phyloP scores from a whole-genome alignment of 2,797 vertebrate species.

The Megalops cyprinoides region DNA sequence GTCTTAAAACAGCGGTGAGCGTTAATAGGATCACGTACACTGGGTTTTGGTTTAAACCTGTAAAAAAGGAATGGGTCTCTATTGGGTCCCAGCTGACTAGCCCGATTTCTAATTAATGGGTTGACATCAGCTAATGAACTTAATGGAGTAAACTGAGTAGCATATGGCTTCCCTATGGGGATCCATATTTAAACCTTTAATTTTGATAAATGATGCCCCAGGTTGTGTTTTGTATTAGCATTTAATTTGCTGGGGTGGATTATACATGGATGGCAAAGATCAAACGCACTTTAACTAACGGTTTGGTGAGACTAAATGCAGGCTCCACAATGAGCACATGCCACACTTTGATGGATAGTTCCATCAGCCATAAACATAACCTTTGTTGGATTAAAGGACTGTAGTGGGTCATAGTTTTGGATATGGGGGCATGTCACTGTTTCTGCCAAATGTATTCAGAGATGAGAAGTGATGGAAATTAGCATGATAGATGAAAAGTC shows the following conservation, averaged over 20 bases:
- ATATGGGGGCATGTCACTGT: neutral
- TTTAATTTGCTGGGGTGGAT: constrained; percentile 61
- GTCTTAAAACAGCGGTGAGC: neutral
- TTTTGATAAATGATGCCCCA: constrained; percentile 73
- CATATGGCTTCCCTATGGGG: constrained; percentile 69
- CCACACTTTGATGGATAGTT: constrained; percentile 6
- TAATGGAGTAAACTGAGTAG: constrained; percentile 71
- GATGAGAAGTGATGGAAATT: constrained; percentile 20
- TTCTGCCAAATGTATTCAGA: neutral
- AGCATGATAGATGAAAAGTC: neutral
- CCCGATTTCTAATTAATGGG: constrained; percentile 73
- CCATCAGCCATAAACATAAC: constrained; percentile 24
- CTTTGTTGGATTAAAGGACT: constrained; percentile 21
- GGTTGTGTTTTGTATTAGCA: constrained; percentile 69
- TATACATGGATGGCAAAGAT: constrained; percentile 57
- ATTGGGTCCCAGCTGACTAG: constrained; percentile 56
- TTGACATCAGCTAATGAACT: constrained; percentile 71
- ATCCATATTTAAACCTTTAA: constrained; percentile 64
- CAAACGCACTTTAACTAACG: constrained; percentile 53
- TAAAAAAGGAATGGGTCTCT: constrained; percentile 22
- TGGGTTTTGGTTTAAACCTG: constrained; percentile 13
- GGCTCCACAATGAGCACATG: constrained; percentile 51
- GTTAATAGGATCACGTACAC: neutral
- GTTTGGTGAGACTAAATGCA: constrained; percentile 31
- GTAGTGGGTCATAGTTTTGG: neutral